Evolutionary conservation across 2,888 invertebrate species (phyloP), one percentile per base, ranked within the genome.

Genomic region (Morinoia aosen): DNA sequence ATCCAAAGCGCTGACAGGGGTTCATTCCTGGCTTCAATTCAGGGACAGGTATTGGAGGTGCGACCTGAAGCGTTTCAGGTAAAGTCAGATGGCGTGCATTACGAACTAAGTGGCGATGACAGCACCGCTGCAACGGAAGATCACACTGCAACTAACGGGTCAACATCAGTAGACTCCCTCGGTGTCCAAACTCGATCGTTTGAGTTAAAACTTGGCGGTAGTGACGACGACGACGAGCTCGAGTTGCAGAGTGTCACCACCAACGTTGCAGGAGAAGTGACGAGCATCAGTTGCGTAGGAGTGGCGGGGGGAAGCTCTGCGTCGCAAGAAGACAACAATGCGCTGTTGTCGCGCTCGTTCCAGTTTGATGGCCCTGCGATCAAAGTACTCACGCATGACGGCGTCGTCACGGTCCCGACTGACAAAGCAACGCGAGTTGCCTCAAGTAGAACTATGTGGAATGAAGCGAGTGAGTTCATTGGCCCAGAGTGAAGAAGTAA

Each of bases 31-130:
- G 96, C 96, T 61, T 96, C 96, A 19, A 95, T 96, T 39, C 96
- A 96, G 58, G 96, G 96, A 48, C 96, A 96, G 95, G 96, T 96
- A n/a, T 96, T 96, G 11, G 96, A 96, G 88, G 96, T 96, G 3
- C 96, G 96, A 25, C 95, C 96, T 5, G 96, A 96, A 57, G 96
- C 96, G 76, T 94, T 96, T 64, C 96, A 96, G 48, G 61, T 96
- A 8, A 96, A 96, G 94, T 96, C 96, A n/a, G 96, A 96, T 64
- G 95, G 64, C n/a, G 64, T 76, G 19, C 95, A 64, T 19, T 95
- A 95, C 11, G 95, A 95, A 39, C 33, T 95, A 16, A 95, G 95
- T 33, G 94, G 58, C n/a, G 94, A 94, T 14, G 95, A 76, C 40
- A 76, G 40, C 61, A 40, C 16, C 33, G 33, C 58, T 61, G 95